phyloP scores from a whole-genome alignment of 2,113 vertebrate genomes.

The Trogon melanurus region DNA sequence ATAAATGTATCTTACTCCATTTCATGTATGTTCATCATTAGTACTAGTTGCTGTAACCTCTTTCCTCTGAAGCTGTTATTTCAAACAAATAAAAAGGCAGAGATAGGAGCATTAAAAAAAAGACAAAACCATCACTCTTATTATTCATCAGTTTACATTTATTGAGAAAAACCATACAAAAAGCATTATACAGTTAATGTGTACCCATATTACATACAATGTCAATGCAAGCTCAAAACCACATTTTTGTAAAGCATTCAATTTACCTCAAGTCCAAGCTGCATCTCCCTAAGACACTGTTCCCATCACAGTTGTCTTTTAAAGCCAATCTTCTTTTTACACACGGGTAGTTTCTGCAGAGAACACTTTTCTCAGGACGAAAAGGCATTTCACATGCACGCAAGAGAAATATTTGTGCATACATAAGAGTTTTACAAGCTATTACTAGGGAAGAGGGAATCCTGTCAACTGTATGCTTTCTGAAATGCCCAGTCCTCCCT shows the following conservation, averaged over 20 bases:
- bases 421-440: constrained; percentile 72
- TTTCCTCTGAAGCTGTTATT: background rate
- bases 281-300: constrained; percentile 89
- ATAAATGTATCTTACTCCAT: background rate
- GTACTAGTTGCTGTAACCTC: background rate
- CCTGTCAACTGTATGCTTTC: constrained; percentile 67
- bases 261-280: constrained; percentile 96
- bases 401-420: constrained; percentile 81
- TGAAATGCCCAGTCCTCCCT: constrained; percentile 62
- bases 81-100: background rate
- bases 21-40: background rate
- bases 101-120: constrained; percentile 35
- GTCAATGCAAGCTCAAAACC: constrained; percentile 79
- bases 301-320: constrained; percentile 86
- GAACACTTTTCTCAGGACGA: constrained; percentile 89
- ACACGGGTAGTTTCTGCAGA: constrained; percentile 90
- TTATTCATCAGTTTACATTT: constrained; percentile 79
- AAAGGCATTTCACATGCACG: constrained; percentile 86
- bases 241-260: constrained; percentile 83
- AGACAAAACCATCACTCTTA: constrained; percentile 60
- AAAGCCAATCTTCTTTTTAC: constrained; percentile 89
- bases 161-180: constrained; percentile 81
- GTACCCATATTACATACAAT: constrained; percentile 79
- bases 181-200: constrained; percentile 74
- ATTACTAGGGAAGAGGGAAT: constrained; percentile 74